Percentiles rank a stretch among this genome's conserved stretches.
phyloP scores from a whole-genome alignment of 1,140 invertebrate species.

The Portunus trituberculatus region DNA sequence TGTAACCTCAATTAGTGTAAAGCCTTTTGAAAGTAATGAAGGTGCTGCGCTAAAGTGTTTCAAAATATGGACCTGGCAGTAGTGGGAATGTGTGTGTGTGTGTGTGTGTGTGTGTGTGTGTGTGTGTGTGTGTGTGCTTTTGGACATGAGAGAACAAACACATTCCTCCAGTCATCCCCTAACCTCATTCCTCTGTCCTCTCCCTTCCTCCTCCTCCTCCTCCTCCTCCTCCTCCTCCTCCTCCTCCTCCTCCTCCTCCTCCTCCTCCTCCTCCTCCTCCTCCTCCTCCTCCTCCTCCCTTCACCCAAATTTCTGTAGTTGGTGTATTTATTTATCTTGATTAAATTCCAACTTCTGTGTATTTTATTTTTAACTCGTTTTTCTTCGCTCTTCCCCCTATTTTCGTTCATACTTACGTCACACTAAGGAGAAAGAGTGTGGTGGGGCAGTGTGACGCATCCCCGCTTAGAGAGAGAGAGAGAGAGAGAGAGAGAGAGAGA shows the following conservation, averaged over 20 bases:
- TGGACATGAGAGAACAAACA: not conserved
- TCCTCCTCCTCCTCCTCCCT: not conserved
- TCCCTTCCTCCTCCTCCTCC: too few species aligned
- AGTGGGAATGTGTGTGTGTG: not conserved
- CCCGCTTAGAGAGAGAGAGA: not conserved
- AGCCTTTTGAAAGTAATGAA: too few species aligned
- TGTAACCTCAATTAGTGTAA: too few species aligned
- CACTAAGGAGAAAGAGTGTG: not conserved
- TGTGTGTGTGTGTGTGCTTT: not conserved
- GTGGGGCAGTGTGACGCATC: not conserved
- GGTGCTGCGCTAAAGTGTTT: too few species aligned
- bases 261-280: too few species aligned
- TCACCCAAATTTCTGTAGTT: not conserved
- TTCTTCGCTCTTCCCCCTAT: not conserved
- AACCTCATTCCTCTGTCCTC: not conserved
- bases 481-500: not conserved
- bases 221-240: too few species aligned
- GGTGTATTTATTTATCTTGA: not conserved
- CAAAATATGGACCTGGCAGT: too few species aligned
- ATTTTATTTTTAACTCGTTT: not conserved
- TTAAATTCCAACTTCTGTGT: not conserved
- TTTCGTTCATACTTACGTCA: not conserved
- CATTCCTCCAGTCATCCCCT: not conserved
- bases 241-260: too few species aligned
- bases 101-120: constrained; percentile 10